Evolutionary conservation across 2,113 vertebrate species (phyloP).

Genomic region (Pholis gunnellus): DNA sequence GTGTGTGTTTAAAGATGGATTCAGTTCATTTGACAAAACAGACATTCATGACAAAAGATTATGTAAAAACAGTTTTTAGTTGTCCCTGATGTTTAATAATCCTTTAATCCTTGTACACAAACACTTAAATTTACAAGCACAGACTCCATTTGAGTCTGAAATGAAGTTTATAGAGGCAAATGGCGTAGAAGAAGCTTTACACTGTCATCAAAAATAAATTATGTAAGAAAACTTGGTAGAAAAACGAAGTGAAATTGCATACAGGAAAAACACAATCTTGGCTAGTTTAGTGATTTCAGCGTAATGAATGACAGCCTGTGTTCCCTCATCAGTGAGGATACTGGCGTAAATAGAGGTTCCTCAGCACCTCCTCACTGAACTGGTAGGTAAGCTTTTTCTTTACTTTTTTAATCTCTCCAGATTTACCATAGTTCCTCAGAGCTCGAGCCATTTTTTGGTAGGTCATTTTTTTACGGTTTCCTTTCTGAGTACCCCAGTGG

Average conservation of each 20-base stretch:
- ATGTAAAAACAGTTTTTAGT: background rate
- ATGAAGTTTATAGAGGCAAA: slow-evolving; percentile 27
- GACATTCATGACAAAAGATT: slow-evolving; percentile 1
- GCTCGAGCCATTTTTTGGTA: slow-evolving; percentile 99
- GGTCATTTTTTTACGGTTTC: slow-evolving; percentile 99
- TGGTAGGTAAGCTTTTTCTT: slow-evolving; percentile 99
- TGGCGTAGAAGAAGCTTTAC: background rate
- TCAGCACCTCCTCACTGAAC: slow-evolving; percentile 96
- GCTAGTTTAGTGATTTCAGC: slow-evolving; percentile 41
- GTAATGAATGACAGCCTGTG: slow-evolving; percentile 6
- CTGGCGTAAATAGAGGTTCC: slow-evolving; percentile 82
- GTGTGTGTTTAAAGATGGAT: background rate
- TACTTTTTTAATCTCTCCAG: slow-evolving; percentile 97
- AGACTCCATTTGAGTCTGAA: slow-evolving; percentile 15
- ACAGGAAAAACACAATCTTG: slow-evolving; percentile 28
- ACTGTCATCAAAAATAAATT: slow-evolving; percentile 64
- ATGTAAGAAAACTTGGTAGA: slow-evolving; percentile 34
- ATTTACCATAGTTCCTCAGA: slow-evolving; percentile 98
- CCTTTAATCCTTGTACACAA: background rate
- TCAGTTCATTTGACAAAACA: background rate
- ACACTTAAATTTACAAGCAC: background rate
- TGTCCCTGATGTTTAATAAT: slow-evolving; percentile 3
- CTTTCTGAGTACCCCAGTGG: slow-evolving; percentile 97
- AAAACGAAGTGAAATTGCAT: slow-evolving; percentile 41
- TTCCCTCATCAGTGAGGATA: slow-evolving; percentile 58